phyloP scores from a whole-genome alignment of 1,140 invertebrate genomes.

The Drosophila saltans region DNA sequence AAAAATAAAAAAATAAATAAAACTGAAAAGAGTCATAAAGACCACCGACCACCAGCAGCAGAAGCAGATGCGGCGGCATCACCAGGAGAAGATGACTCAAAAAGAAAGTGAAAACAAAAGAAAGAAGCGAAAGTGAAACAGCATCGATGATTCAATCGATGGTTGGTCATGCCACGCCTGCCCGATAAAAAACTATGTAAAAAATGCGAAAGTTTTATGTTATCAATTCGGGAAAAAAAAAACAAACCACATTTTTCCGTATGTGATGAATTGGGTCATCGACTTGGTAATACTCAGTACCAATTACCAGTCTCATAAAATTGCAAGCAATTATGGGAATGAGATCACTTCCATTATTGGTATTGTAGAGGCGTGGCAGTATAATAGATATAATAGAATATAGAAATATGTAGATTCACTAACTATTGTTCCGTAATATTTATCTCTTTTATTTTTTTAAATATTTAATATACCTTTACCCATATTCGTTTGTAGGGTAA shows the following conservation, averaged over 20 bases:
- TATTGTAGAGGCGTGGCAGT: no score
- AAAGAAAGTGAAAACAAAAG: slow-evolving; percentile 67
- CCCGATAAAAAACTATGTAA: slow-evolving; percentile 30
- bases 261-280: background rate
- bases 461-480: background rate
- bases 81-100: slow-evolving; percentile 61
- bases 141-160: slow-evolving; percentile 56
- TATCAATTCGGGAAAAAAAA: slow-evolving; percentile 32
- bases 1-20: background rate
- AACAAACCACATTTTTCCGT: background rate
- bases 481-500: background rate
- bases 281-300: background rate
- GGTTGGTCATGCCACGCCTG: slow-evolving; percentile 27
- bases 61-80: background rate
- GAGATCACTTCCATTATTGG: no score
- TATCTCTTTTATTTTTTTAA: no score
- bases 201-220: slow-evolving; percentile 66
- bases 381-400: no score
- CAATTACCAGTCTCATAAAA: no score
- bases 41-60: background rate
- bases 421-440: no score
- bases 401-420: no score
- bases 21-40: slow-evolving; percentile 27
- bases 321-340: no score
- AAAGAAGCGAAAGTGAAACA: slow-evolving; percentile 58